Evolutionary conservation across 2,113 vertebrate species (phyloP).

Genomic region (Indri indri): DNA sequence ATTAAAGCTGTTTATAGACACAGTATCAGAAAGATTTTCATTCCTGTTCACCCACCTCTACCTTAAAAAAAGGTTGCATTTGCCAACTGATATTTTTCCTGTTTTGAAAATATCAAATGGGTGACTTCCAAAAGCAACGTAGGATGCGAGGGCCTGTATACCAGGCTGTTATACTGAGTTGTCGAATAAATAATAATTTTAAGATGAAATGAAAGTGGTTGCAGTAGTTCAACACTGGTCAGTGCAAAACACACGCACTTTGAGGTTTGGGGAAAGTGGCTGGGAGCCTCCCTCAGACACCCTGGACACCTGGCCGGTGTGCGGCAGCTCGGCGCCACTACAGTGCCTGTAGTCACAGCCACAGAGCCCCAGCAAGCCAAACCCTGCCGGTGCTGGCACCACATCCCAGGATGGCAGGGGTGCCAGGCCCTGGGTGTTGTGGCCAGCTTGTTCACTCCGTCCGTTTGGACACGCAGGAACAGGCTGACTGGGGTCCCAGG

Average conservation of each 20-base stretch:
- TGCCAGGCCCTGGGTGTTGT: neutral
- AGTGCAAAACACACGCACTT: slow-evolving; percentile 59
- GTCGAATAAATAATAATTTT: slow-evolving; percentile 68
- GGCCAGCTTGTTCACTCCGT: neutral
- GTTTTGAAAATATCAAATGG: slow-evolving; percentile 72
- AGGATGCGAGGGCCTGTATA: slow-evolving; percentile 64
- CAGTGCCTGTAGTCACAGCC: slow-evolving; percentile 72
- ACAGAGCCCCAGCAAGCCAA: slow-evolving; percentile 66
- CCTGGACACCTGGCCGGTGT: slow-evolving; percentile 41
- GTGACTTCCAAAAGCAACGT: slow-evolving; percentile 70
- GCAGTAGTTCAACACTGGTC: slow-evolving; percentile 49
- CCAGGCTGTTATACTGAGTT: slow-evolving; percentile 53
- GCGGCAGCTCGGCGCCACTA: no score
- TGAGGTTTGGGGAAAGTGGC: slow-evolving; percentile 58
- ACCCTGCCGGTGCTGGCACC: neutral
- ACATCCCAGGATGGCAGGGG: no score
- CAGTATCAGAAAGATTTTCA: slow-evolving; percentile 56
- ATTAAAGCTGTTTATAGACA: slow-evolving; percentile 82
- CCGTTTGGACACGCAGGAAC: neutral
- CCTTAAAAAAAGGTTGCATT: slow-evolving; percentile 65
- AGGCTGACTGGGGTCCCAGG: neutral
- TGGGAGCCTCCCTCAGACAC: slow-evolving; percentile 54
- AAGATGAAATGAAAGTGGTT: slow-evolving; percentile 48
- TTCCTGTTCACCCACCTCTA: neutral
- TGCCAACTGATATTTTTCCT: slow-evolving; percentile 48